Base-by-base conservation (phyloP, 2,888 invertebrate species). In the Octonoba sinensis region DNA sequence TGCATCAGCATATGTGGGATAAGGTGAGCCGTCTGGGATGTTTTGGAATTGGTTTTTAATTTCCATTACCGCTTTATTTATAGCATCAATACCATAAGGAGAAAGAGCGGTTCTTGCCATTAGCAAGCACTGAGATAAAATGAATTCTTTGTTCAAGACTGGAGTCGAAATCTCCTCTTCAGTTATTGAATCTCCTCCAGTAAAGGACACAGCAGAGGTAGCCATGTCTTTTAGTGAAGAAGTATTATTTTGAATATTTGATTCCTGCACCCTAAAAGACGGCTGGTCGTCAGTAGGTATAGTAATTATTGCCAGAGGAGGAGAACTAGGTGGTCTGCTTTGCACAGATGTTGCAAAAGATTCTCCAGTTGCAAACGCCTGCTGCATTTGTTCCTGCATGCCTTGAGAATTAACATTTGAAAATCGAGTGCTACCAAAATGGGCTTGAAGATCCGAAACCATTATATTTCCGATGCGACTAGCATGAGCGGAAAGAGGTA, bases 401-500 rank as follows among this genome's bases (percentile, higher is more conserved):
- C 36, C 36, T 1, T 8, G 36, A 36, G 36, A 36, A 8, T 36
- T 36, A 36, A 36, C 36, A 36, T 36, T 36, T 36, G 36, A 2
- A 36, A 36, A 36, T 1, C 36, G 6, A 2, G 3, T 36, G 11
- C 11, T 36, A 36, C 36, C 36, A 36, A 36, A 36, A 36, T 11
- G 36, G 36, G 36, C 36, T 36, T 36, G 46, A n/a, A 74, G 65
- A 11, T 57, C 24, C 20, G 47, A 74, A 47, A 74, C 27, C n/a
- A 66, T 44, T 12, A 47, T 57, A 57, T 57, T 65, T 13, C 57
- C 74, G 15, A 74, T 65, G 24, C 24, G 57, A 2, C 27, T 22
- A 3, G 64, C 74, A 74, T 74, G 20, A 2, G 66, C 66, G 24
- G 49, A 74, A 15, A 56, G 24, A 18, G 54, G 20, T 6, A 74